Evolutionary conservation across 2,888 invertebrate genomes (phyloP).

Genomic region (Eupithecia tripunctaria): DNA sequence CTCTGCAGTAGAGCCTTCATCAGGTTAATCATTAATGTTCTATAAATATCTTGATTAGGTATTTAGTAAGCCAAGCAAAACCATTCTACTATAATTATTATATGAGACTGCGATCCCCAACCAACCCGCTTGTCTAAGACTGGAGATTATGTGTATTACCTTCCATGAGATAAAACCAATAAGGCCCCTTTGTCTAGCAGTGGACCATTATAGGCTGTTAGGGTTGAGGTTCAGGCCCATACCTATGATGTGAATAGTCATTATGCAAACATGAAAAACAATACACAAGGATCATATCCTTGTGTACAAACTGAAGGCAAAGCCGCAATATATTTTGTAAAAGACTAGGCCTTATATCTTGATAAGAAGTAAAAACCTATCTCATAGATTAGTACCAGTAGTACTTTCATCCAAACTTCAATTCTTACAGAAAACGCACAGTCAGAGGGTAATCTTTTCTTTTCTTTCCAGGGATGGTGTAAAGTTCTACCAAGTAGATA

Average conservation of each 20-base stretch:
- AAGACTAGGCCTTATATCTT: not conserved
- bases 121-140: too few relatives aligned
- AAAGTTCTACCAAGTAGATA: conserved; percentile 67
- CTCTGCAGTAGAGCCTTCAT: conserved; percentile 89
- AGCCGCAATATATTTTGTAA: not conserved
- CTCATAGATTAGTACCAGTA: not conserved
- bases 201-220: too few relatives aligned
- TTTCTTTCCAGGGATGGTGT: conserved; percentile 63
- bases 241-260: not conserved
- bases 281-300: not conserved
- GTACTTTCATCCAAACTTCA: not conserved
- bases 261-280: not conserved
- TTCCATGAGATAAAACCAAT: too few relatives aligned
- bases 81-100: too few relatives aligned
- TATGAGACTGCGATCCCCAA: too few relatives aligned
- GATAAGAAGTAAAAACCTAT: not conserved
- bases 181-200: too few relatives aligned
- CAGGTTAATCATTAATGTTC: conserved; percentile 75
- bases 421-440: not conserved
- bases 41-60: not conserved
- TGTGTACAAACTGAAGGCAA: not conserved
- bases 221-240: too few relatives aligned
- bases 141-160: too few relatives aligned
- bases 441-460: not conserved
- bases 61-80: too few relatives aligned